A percentile compares a stretch with the other conserved stretches of the same genome.
These are phyloP conservation scores for Tragelaphus strepsiceros DNA, from an alignment of 2,113 vertebrate genomes.

Conservation along the genomic window DNA sequence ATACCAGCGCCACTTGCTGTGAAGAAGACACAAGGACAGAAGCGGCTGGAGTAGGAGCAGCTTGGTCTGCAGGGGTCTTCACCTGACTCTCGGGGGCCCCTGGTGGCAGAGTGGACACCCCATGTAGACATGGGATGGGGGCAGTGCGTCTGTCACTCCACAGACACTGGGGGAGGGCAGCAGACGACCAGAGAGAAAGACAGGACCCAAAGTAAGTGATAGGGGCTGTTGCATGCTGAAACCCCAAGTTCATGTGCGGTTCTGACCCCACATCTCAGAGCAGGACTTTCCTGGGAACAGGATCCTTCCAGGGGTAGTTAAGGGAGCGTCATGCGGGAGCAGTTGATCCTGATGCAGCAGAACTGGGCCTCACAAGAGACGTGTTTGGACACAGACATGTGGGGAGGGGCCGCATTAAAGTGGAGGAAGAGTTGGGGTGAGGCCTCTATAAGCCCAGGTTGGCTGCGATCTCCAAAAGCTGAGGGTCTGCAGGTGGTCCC, in stretches of 20 bases:
- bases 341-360: not conserved
- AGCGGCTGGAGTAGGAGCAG: not conserved
- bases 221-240: not conserved
- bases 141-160: not conserved
- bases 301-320: not conserved
- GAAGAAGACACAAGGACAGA: not conserved
- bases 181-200: not conserved
- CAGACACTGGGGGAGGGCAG: not conserved
- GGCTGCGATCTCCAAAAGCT: no score
- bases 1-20: not conserved
- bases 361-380: not conserved
- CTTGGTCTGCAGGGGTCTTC: not conserved
- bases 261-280: not conserved
- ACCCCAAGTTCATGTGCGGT: not conserved
- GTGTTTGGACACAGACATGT: not conserved
- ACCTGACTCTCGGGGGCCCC: not conserved
- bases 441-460: not conserved
- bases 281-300: not conserved
- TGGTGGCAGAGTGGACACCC: not conserved
- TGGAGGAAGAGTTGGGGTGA: not conserved
- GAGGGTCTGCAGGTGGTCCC: not conserved
- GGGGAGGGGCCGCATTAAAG: accelerated
- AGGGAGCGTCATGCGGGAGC: accelerated
- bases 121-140: accelerated
- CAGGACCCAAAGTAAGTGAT: not conserved